phyloP scores from a whole-genome alignment of 1,140 invertebrate species.

The Nephotettix cincticeps region DNA sequence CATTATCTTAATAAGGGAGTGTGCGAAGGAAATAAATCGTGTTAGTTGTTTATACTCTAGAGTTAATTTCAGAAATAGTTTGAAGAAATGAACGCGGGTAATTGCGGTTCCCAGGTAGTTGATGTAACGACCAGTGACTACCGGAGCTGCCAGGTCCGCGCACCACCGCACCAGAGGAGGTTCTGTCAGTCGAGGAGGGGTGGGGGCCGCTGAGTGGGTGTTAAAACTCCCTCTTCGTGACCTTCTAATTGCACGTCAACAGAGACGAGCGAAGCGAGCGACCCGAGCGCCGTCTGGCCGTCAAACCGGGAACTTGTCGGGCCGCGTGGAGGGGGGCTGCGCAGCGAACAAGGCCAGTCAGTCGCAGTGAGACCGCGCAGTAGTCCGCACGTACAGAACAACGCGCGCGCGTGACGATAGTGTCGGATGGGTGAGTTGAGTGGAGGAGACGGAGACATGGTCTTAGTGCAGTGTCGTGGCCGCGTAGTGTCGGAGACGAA shows the following conservation, averaged over 20 bases:
- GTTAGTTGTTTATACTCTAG: too few relatives aligned
- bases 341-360: slow-evolving; percentile 15
- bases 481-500: not conserved
- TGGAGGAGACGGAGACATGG: slow-evolving; percentile 32
- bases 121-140: too few relatives aligned
- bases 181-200: not conserved
- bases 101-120: too few relatives aligned
- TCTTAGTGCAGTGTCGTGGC: slow-evolving; percentile 15
- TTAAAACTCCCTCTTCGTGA: slow-evolving; percentile 29
- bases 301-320: slow-evolving; percentile 19
- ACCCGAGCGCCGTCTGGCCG: slow-evolving; percentile 22
- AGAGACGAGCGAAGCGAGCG: slow-evolving; percentile 5
- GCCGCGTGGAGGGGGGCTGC: slow-evolving; percentile 10
- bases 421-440: slow-evolving; percentile 37
- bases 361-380: slow-evolving; percentile 21
- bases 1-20: too few relatives aligned
- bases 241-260: slow-evolving; percentile 25
- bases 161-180: not conserved
- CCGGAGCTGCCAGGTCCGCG: not conserved
- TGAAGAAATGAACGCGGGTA: too few relatives aligned
- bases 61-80: too few relatives aligned
- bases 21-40: too few relatives aligned
- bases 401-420: not conserved
- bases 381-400: not conserved
- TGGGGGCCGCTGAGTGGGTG: slow-evolving; percentile 23